Percentiles rank a stretch among this genome's conserved stretches.
phyloP scores from a whole-genome alignment of 2,888 invertebrate genomes.

The Hemaris fuciformis region DNA sequence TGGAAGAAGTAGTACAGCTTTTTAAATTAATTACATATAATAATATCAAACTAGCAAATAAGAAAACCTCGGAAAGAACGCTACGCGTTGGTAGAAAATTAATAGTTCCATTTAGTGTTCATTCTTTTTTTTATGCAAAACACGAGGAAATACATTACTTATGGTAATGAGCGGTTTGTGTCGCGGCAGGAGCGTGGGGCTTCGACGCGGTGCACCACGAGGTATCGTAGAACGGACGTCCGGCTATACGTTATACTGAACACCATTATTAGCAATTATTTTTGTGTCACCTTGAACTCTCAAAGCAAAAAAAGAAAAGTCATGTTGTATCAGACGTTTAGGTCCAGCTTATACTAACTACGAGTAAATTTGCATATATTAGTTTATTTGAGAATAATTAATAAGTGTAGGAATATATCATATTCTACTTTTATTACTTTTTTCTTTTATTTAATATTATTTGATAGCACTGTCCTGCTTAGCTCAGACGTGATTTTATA shows the following conservation, averaged over 20 bases:
- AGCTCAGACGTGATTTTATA: too few species aligned
- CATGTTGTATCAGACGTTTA: neutral
- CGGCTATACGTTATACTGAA: constrained; percentile 49
- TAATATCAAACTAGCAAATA: too few species aligned
- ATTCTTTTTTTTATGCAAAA: constrained; percentile 1
- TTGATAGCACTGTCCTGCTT: too few species aligned
- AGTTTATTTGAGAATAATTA: neutral
- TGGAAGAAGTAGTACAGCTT: too few species aligned
- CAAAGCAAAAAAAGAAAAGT: neutral
- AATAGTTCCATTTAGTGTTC: constrained; percentile 1
- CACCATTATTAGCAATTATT: constrained; percentile 40
- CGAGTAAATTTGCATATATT: neutral
- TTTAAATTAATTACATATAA: too few species aligned
- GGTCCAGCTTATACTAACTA: neutral
- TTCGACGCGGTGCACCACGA: constrained; percentile 34
- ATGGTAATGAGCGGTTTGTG: constrained; percentile 37
- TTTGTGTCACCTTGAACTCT: constrained; percentile 12
- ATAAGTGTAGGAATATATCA: too few species aligned
- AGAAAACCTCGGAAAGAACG: neutral
- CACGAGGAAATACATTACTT: constrained; percentile 32
- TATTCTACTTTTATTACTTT: too few species aligned
- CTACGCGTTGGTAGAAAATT: constrained; percentile 4
- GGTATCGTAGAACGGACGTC: constrained; percentile 65
- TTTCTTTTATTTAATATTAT: too few species aligned
- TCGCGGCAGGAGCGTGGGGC: constrained; percentile 25